Evolutionary conservation across 1,140 invertebrate species (phyloP).

Genomic region (Physella acuta): DNA sequence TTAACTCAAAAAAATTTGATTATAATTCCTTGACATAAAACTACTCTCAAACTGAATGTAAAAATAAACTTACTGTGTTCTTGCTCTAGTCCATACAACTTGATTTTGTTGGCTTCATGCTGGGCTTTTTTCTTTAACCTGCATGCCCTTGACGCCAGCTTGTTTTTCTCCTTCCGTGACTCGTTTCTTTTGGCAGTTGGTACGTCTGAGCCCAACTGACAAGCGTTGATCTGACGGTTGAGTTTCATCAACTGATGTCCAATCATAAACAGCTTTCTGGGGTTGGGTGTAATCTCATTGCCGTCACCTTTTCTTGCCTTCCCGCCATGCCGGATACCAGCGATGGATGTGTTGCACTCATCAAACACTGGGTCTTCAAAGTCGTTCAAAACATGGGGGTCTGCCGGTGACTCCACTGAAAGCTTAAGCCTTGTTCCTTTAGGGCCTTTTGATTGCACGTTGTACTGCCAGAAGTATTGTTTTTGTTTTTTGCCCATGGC

Average conservation of each 20-base stretch:
- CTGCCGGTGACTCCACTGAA: conserved; percentile 69
- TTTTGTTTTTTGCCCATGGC: conserved; percentile 67
- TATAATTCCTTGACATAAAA: neutral
- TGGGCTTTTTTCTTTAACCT: conserved; percentile 65
- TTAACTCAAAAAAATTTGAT: neutral
- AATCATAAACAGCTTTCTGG: conserved; percentile 84
- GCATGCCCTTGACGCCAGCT: conserved; percentile 92
- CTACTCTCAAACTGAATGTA: neutral
- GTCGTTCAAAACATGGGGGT: conserved; percentile 85
- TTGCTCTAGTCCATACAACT: conserved; percentile 86
- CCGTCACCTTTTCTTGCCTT: conserved; percentile 96
- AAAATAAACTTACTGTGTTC: conserved; percentile 78
- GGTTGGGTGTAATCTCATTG: conserved; percentile 94
- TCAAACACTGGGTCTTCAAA: conserved; percentile 61
- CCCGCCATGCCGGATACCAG: conserved; percentile 67
- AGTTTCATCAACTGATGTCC: conserved; percentile 90
- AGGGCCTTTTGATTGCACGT: conserved; percentile 96
- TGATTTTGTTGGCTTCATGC: conserved; percentile 68
- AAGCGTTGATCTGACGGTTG: conserved; percentile 89
- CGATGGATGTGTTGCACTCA: conserved; percentile 33
- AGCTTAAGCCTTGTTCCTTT: conserved; percentile 68
- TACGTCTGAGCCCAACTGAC: conserved; percentile 91
- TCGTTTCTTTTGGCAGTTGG: conserved; percentile 75
- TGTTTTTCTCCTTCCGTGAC: conserved; percentile 96
- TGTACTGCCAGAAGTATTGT: conserved; percentile 95